These are phyloP conservation scores for Labeo rohita DNA, from an alignment of 2,113 vertebrate species.

Conservation along the genomic window DNA sequence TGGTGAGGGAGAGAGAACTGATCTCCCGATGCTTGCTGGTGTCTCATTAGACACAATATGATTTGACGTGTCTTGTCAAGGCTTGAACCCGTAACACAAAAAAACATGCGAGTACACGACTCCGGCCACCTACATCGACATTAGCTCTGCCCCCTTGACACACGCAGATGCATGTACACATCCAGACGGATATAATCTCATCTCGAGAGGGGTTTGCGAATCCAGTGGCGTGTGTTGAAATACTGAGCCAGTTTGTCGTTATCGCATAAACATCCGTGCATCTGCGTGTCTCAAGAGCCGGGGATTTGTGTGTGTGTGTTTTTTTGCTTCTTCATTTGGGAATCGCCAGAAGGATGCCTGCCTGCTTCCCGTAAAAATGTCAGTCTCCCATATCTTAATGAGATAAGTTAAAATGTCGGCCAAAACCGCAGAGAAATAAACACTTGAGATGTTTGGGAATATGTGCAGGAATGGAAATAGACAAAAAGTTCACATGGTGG, in stretches of 20 bases:
- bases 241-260: conserved; percentile 7
- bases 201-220: conserved; percentile 28
- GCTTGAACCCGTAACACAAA: conserved; percentile 52
- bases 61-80: conserved; percentile 70
- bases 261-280: conserved; percentile 38
- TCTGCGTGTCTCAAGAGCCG: conserved; percentile 28
- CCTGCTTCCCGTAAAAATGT: conserved; percentile 54
- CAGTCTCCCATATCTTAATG: conserved; percentile 53
- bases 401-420: conserved; percentile 70
- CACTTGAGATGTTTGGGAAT: conserved; percentile 58
- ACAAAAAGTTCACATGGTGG: conserved; percentile 60
- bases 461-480: conserved; percentile 59
- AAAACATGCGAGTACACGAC: conserved; percentile 52
- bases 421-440: conserved; percentile 57
- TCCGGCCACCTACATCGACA: conserved; percentile 43
- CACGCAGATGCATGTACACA: not conserved
- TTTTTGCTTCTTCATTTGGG: conserved; percentile 2
- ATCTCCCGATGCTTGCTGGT: conserved; percentile 59
- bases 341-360: conserved; percentile 57
- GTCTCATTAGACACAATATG: conserved; percentile 59
- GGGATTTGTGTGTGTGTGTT: conserved; percentile 26
- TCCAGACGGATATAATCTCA: conserved; percentile 13
- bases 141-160: conserved; percentile 18
- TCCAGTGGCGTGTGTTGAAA: conserved; percentile 28
- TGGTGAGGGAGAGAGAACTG: conserved; percentile 57